Percentiles rank a stretch among this genome's conserved stretches.
phyloP scores from a whole-genome alignment of 2,797 vertebrate species.

The Odontamblyopus lacepedii region DNA sequence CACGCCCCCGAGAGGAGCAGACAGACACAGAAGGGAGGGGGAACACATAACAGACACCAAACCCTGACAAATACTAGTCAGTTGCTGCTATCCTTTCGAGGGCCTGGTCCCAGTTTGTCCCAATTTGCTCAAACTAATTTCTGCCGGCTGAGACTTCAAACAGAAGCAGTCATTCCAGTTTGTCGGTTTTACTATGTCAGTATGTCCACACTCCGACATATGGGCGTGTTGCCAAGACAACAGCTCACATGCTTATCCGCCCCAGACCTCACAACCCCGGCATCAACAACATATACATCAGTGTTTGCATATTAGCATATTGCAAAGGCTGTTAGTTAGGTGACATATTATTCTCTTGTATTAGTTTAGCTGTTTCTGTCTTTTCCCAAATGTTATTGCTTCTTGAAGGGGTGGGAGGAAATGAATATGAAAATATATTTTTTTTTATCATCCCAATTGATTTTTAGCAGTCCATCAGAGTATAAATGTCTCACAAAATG shows the following conservation, averaged over 20 bases:
- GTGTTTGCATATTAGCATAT: neutral
- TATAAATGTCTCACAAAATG: too few species aligned
- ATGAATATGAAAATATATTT: too few species aligned
- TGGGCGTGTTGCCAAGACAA: constrained; percentile 72
- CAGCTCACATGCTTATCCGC: constrained; percentile 58
- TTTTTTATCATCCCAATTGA: too few species aligned
- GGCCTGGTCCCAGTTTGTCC: constrained; percentile 19
- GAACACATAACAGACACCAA: too few species aligned
- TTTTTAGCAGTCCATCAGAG: too few species aligned
- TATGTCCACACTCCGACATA: constrained; percentile 56
- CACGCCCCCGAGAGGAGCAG: too few species aligned
- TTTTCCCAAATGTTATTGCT: neutral
- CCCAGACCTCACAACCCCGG: constrained; percentile 55
- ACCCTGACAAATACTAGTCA: neutral
- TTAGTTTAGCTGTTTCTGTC: neutral
- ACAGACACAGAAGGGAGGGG: too few species aligned
- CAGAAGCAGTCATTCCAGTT: constrained; percentile 59
- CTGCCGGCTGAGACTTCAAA: constrained; percentile 40
- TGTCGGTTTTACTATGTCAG: constrained; percentile 57
- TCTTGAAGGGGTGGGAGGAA: neutral
- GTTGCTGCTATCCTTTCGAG: constrained; percentile 11
- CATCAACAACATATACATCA: constrained; percentile 33
- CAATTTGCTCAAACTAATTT: constrained; percentile 43
- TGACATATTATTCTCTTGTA: neutral
- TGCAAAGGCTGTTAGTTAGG: neutral